These are phyloP conservation scores for Lutjanus campechanus DNA, from an alignment of 2,797 vertebrate species.

Conservation along the genomic window DNA sequence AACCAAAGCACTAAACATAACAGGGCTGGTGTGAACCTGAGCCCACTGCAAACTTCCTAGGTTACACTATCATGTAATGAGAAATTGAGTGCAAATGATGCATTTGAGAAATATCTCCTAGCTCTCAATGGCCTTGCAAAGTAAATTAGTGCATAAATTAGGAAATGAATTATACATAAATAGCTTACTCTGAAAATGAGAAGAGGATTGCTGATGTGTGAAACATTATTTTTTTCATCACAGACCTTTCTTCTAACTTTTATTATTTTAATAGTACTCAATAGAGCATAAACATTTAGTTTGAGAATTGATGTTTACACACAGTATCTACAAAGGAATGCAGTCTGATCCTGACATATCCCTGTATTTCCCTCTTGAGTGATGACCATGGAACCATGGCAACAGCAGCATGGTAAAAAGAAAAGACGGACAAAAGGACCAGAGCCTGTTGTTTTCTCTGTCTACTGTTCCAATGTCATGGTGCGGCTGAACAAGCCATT, in stretches of 20 bases:
- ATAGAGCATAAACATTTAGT: neutral
- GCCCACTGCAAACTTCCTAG: neutral
- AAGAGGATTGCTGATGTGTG: neutral
- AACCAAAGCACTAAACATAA: neutral
- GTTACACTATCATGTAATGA: neutral
- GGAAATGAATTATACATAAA: neutral
- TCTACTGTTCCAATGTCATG: constrained; percentile 34
- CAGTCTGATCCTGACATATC: constrained; percentile 1
- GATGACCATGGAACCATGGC: constrained; percentile 44
- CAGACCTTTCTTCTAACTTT: neutral
- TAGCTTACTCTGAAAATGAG: neutral
- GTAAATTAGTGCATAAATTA: neutral
- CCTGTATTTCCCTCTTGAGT: constrained; percentile 36
- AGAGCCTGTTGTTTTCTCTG: constrained; percentile 31
- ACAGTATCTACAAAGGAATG: constrained; percentile 6
- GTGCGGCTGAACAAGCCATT: constrained; percentile 41
- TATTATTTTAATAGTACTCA: neutral
- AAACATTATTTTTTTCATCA: neutral
- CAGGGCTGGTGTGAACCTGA: neutral
- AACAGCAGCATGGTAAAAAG: constrained; percentile 43
- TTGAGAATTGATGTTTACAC: neutral
- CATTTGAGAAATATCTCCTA: neutral
- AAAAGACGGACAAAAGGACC: constrained; percentile 13
- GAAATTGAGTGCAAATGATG: neutral
- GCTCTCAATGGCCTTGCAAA: neutral